Percentiles rank a stretch among this genome's conserved stretches.
Conservation (phyloP, 1,140 invertebrate species). For the Brachionus koreanus region DNA sequence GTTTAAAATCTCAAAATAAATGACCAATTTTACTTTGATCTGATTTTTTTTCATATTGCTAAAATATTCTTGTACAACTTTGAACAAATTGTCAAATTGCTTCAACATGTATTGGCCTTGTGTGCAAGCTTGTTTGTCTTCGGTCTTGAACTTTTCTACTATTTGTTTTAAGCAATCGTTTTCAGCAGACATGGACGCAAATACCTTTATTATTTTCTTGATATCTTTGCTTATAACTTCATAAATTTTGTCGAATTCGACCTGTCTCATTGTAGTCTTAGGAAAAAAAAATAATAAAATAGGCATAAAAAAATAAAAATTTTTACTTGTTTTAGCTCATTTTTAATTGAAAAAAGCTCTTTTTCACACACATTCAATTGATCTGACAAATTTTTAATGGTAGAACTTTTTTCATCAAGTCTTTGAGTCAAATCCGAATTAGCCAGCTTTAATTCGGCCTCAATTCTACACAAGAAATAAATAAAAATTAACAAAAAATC, state of each 20-base stretch:
- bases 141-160: not conserved
- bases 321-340: not conserved
- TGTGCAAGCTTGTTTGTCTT: not conserved
- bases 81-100: constrained; percentile 10
- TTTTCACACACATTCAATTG: constrained; percentile 19
- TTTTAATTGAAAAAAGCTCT: constrained; percentile 20
- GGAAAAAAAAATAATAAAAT: not conserved
- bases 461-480: not conserved
- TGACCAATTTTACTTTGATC: not conserved
- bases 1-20: not conserved
- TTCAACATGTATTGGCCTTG: constrained; percentile 27
- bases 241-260: constrained; percentile 16
- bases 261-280: not conserved
- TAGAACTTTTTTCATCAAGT: not conserved
- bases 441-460: not conserved
- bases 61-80: constrained; percentile 5
- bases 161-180: not conserved
- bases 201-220: constrained; percentile 15
- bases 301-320: not conserved
- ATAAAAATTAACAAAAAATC: not conserved
- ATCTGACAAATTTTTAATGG: constrained; percentile 29
- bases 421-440: constrained; percentile 11
- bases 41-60: not conserved
- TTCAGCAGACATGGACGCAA: not conserved
- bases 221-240: constrained; percentile 3